Conservation (phyloP, 2,888 invertebrate species). For the Drosophila yooni region DNA sequence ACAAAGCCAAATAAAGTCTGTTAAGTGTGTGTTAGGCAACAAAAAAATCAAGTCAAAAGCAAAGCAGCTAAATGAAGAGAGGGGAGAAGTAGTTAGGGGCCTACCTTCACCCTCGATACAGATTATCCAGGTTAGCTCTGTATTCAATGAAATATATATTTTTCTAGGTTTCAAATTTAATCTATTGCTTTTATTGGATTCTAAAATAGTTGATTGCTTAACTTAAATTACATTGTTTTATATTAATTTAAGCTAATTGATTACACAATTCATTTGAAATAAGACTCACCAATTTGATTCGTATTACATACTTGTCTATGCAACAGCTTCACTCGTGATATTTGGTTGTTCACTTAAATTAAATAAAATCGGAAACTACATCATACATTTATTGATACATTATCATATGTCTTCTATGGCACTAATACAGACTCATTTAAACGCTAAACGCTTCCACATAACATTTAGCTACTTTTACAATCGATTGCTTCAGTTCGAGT, state of each 20-base stretch:
- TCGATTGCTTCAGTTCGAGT: not conserved
- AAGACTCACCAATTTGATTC: not conserved
- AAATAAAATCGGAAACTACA: slow-evolving; percentile 24
- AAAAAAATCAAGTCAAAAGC: not conserved
- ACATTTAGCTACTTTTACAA: slow-evolving; percentile 12
- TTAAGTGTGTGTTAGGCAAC: not conserved
- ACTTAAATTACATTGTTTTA: not conserved
- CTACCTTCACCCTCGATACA: not conserved
- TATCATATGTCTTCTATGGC: slow-evolving; percentile 58
- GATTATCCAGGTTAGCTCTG: not conserved
- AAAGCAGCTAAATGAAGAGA: not conserved
- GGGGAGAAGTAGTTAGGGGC: too few relatives aligned
- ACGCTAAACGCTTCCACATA: slow-evolving; percentile 8
- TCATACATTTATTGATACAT: slow-evolving; percentile 33
- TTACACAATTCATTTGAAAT: too few relatives aligned
- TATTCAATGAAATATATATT: not conserved
- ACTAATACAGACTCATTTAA: slow-evolving; percentile 62
- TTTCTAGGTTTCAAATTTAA: not conserved
- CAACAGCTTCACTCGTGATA: not conserved
- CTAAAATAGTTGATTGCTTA: not conserved
- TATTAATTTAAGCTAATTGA: not conserved
- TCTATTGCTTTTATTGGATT: not conserved
- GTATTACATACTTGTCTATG: not conserved
- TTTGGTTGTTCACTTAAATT: not conserved
- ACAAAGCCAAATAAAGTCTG: slow-evolving; percentile 12